phyloP scores from a whole-genome alignment of 2,797 vertebrate species.

The Diglossa cyanea region DNA sequence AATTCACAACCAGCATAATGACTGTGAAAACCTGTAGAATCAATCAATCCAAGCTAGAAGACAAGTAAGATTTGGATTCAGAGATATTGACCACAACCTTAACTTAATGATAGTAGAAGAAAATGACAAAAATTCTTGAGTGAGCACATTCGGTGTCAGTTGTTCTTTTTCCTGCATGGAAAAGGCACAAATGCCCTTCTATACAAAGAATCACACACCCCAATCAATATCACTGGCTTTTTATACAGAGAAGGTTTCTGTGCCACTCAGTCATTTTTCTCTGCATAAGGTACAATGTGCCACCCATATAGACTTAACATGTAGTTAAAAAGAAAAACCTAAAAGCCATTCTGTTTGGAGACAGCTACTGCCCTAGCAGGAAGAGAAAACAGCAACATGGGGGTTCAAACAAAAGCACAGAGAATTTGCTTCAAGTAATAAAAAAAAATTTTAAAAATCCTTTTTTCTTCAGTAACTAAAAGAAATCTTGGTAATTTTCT shows the following conservation, averaged over 20 bases:
- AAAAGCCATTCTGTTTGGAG: background rate
- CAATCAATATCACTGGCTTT: background rate
- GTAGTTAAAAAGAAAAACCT: background rate
- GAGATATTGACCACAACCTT: background rate
- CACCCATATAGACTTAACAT: background rate
- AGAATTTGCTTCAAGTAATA: background rate
- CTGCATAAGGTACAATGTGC: background rate
- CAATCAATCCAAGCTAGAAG: conserved; percentile 18
- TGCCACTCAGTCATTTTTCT: background rate
- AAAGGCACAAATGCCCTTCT: background rate
- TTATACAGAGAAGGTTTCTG: background rate
- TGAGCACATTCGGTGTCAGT: background rate
- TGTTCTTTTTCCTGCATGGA: background rate
- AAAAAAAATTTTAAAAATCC: background rate
- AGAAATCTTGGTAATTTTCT: background rate
- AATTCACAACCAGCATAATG: background rate
- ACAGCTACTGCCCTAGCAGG: background rate
- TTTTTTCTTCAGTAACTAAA: background rate
- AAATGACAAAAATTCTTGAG: conserved; percentile 6
- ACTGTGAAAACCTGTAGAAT: background rate
- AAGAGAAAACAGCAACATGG: background rate
- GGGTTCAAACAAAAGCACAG: background rate
- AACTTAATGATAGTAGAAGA: background rate
- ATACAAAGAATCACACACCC: background rate
- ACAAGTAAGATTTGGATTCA: conserved; percentile 19